Conservation (phyloP, 2,797 vertebrate genomes). For the Sardinella longiceps region DNA sequence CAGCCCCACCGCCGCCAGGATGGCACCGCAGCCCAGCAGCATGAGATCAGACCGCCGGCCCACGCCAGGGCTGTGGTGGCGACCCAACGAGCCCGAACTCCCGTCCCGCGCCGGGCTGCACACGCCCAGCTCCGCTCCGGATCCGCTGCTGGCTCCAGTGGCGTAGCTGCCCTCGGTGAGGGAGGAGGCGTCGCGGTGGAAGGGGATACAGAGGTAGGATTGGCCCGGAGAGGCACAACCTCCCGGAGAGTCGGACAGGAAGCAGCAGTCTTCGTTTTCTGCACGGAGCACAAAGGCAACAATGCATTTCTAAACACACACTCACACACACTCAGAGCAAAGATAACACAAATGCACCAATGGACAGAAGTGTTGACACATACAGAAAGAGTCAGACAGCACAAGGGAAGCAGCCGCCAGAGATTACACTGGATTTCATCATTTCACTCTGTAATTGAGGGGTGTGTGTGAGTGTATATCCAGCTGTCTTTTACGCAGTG, state of each 20-base stretch:
- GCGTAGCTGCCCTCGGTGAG: conserved; percentile 72
- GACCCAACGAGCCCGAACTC: conserved; percentile 71
- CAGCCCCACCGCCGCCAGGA: conserved; percentile 89
- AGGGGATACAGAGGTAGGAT: conserved; percentile 95
- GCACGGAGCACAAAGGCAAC: conserved; percentile 23
- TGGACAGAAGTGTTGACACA: too few species aligned
- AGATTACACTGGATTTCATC: not conserved
- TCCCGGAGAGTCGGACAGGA: conserved; percentile 74
- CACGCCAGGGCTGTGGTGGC: conserved; percentile 74
- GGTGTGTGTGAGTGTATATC: not conserved
- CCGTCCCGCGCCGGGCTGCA: conserved; percentile 72
- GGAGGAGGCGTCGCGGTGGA: conserved; percentile 82
- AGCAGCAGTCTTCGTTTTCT: conserved; percentile 91
- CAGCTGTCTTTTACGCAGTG: too few species aligned
- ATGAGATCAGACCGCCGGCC: conserved; percentile 87
- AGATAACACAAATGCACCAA: too few species aligned
- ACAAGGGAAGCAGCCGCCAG: not conserved
- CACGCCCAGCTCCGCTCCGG: not conserved
- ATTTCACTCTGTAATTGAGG: not conserved
- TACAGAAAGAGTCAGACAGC: too few species aligned
- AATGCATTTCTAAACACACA: not conserved
- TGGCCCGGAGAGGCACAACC: conserved; percentile 72
- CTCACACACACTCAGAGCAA: not conserved
- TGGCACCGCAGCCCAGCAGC: conserved; percentile 88
- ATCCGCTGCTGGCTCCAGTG: conserved; percentile 73